Evolutionary conservation across 2,888 invertebrate genomes (phyloP).

Genomic region (Cancer borealis): DNA sequence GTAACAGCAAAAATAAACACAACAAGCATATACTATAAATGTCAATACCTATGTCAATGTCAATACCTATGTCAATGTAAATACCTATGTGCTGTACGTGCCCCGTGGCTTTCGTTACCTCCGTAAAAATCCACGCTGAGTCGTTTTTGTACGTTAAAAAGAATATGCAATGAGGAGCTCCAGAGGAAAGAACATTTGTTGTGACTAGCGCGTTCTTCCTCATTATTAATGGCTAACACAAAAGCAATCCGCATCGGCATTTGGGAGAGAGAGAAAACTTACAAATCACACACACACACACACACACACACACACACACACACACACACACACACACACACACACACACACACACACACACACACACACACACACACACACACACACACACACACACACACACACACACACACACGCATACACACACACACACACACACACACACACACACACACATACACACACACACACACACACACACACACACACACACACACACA

Average conservation of each 20-base stretch:
- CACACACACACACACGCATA: not conserved
- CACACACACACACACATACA: no score
- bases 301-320: not conserved
- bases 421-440: not conserved
- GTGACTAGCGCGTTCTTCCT: not conserved
- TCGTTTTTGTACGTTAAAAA: not conserved
- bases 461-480: no score
- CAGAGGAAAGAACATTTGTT: not conserved
- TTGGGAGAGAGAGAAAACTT: not conserved
- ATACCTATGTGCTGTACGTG: not conserved
- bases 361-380: not conserved
- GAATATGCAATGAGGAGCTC: not conserved
- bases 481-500: no score
- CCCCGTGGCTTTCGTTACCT: no score
- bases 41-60: not conserved
- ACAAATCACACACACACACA: not conserved
- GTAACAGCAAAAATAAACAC: no score
- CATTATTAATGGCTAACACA: constrained; percentile 1
- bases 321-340: constrained; percentile 10
- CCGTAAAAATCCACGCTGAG: not conserved
- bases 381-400: not conserved
- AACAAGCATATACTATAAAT: no score
- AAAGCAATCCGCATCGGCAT: not conserved
- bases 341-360: not conserved
- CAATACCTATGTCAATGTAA: not conserved